Evolutionary conservation across 2,797 vertebrate genomes (phyloP).

Genomic region (Buphagus erythrorhynchus): DNA sequence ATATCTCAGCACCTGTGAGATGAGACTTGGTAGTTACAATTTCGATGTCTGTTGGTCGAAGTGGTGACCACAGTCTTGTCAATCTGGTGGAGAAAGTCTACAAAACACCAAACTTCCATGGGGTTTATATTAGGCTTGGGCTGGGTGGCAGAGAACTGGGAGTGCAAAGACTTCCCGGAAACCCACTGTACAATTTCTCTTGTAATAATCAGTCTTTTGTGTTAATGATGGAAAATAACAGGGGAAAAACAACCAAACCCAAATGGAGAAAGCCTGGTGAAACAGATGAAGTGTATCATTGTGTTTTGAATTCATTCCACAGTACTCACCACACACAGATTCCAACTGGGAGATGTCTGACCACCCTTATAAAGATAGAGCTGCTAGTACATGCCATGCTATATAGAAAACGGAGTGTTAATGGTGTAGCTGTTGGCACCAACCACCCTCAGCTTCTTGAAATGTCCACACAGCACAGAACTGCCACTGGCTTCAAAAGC

Average conservation of each 20-base stretch:
- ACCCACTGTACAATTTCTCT: not conserved
- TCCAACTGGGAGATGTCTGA: not conserved
- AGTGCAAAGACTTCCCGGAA: not conserved
- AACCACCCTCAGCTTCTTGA: not conserved
- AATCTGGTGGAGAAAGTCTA: not conserved
- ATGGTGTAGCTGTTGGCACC: not conserved
- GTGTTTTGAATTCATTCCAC: not conserved
- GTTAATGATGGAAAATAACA: not conserved
- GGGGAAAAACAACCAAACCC: fast-evolving
- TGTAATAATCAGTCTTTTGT: not conserved
- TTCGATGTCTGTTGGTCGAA: fast-evolving
- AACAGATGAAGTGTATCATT: not conserved
- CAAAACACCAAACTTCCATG: not conserved
- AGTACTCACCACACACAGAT: not conserved
- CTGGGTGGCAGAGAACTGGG: not conserved
- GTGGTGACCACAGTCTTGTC: not conserved
- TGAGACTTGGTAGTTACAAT: not conserved
- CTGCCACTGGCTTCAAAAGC: not conserved
- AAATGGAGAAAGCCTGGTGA: not conserved
- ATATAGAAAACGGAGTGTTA: not conserved
- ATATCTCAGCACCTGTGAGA: not conserved
- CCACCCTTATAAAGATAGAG: fast-evolving
- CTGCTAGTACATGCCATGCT: not conserved
- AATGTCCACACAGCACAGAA: not conserved
- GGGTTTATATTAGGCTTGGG: not conserved